Evolutionary conservation across 2,113 vertebrate species (phyloP).

Genomic region (Ictalurus furcatus): DNA sequence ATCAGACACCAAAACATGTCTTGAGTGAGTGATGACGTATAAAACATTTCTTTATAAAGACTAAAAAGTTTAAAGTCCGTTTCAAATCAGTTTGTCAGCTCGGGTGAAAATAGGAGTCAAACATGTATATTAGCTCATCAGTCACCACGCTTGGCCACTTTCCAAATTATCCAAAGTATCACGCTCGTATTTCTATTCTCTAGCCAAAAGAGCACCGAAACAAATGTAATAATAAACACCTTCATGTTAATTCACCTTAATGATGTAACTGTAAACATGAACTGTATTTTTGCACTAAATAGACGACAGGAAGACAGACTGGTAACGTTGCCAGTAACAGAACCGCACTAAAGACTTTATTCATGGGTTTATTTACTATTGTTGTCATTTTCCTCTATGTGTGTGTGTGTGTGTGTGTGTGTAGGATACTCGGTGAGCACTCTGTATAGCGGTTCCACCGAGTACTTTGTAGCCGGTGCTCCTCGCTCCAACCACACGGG

Average conservation of each 20-base stretch:
- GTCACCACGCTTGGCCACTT: too few species aligned
- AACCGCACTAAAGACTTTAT: not conserved
- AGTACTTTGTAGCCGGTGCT: constrained; percentile 82
- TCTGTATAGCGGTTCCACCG: constrained; percentile 62
- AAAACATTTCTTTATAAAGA: too few species aligned
- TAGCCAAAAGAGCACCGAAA: too few species aligned
- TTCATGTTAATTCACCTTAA: too few species aligned
- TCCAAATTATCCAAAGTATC: not conserved
- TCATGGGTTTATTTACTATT: not conserved
- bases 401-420: constrained; percentile 6
- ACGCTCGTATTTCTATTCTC: not conserved
- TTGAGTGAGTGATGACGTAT: too few species aligned
- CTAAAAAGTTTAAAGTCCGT: too few species aligned
- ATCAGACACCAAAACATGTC: too few species aligned
- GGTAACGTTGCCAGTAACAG: not conserved
- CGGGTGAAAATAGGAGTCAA: too few species aligned
- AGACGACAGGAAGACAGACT: not conserved
- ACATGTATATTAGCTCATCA: too few species aligned
- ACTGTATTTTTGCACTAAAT: not conserved
- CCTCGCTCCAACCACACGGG: constrained; percentile 85
- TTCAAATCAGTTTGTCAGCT: too few species aligned
- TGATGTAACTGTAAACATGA: not conserved
- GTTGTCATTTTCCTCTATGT: not conserved
- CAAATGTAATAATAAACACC: too few species aligned
- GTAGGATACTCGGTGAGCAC: constrained; percentile 84